Percentiles rank a stretch among this genome's conserved stretches.
Evolutionary conservation across 2,797 vertebrate species (phyloP).

Genomic region (Peromyscus melanophrys): DNA sequence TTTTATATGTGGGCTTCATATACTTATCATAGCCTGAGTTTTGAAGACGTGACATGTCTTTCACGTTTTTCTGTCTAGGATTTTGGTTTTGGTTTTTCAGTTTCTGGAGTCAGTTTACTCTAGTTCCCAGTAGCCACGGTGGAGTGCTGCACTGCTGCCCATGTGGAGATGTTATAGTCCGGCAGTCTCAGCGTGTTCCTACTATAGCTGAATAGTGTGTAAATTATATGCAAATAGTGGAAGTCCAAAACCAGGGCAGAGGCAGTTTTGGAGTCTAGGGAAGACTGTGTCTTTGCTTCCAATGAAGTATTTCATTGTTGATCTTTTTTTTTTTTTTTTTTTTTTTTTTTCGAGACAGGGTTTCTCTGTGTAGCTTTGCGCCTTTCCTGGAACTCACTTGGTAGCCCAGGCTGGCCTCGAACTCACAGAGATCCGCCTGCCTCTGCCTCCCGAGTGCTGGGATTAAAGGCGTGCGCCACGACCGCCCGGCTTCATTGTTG

Average conservation of each 20-base stretch:
- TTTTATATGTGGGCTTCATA: background rate
- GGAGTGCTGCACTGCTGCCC: background rate
- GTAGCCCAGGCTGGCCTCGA: too few relatives aligned
- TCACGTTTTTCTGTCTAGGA: background rate
- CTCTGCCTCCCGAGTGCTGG: too few relatives aligned
- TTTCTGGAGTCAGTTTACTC: background rate
- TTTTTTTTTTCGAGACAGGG: too few relatives aligned
- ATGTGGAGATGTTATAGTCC: background rate
- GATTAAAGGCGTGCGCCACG: too few relatives aligned
- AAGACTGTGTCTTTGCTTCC: background rate
- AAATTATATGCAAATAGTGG: background rate
- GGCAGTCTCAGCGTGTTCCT: background rate
- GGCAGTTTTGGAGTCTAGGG: too few relatives aligned
- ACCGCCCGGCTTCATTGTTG: too few relatives aligned
- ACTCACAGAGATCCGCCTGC: too few relatives aligned
- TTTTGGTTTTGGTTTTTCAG: slow-evolving; percentile 14
- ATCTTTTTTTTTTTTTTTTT: too few relatives aligned
- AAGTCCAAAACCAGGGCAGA: background rate
- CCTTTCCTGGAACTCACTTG: too few relatives aligned
- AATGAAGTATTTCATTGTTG: background rate
- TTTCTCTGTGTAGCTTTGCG: too few relatives aligned
- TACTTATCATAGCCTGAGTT: background rate
- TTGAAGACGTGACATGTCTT: background rate
- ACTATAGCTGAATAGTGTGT: background rate
- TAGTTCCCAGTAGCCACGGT: background rate